Evolutionary conservation across 2,888 invertebrate genomes (phyloP).

Genomic region (Epinotia ramella): DNA sequence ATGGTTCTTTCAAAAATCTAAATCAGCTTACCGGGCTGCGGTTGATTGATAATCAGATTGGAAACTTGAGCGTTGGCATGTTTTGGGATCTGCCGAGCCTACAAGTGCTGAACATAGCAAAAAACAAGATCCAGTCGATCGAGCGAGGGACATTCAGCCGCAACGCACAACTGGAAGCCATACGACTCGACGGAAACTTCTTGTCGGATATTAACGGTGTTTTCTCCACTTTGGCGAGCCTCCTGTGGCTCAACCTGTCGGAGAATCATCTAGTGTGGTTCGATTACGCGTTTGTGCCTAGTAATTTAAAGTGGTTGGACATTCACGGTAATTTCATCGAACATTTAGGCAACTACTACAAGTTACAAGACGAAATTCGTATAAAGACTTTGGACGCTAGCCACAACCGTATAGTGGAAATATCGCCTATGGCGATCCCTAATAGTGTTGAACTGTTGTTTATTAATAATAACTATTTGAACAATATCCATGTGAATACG

Average conservation of each 20-base stretch:
- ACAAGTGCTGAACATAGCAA: conserved; percentile 94
- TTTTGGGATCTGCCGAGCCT: conserved; percentile 93
- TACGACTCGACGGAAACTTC: conserved; percentile 94
- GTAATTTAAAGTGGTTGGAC: conserved; percentile 95
- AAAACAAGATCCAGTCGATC: conserved; percentile 94
- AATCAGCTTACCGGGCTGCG: conserved; percentile 94
- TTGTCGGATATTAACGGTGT: conserved; percentile 95
- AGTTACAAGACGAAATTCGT: conserved; percentile 91
- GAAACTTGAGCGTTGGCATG: conserved; percentile 93
- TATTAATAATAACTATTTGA: conserved; percentile 95
- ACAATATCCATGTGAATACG: conserved; percentile 92
- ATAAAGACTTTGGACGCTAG: conserved; percentile 95
- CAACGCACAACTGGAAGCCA: conserved; percentile 93
- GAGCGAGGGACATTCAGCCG: conserved; percentile 93
- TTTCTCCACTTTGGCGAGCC: conserved; percentile 92
- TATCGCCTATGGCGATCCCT: conserved; percentile 93
- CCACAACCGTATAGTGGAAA: conserved; percentile 93
- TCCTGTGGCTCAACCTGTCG: conserved; percentile 94
- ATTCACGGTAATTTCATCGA: conserved; percentile 96
- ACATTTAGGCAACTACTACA: conserved; percentile 94
- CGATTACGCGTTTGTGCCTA: conserved; percentile 96
- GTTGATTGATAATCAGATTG: conserved; percentile 95
- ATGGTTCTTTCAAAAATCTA: conserved; percentile 94
- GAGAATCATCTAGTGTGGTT: conserved; percentile 97
- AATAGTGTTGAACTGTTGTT: conserved; percentile 95